These are phyloP conservation scores for Cephus spinipes DNA, from an alignment of 2,888 invertebrate species.

Conservation along the genomic window DNA sequence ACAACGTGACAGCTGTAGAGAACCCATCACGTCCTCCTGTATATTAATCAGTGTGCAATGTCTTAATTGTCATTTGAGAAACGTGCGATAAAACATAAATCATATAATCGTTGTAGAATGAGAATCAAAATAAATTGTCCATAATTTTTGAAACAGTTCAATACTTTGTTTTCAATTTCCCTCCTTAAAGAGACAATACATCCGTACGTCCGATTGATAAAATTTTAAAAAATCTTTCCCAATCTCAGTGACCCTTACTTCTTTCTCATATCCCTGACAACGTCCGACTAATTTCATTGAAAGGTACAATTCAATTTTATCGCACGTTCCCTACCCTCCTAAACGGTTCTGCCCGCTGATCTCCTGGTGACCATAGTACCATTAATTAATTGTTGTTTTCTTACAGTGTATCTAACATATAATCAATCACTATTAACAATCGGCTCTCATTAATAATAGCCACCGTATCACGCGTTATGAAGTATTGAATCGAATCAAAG, in stretches of 20 bases:
- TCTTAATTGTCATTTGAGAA: background rate
- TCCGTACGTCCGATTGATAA: conserved; percentile 11
- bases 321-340: background rate
- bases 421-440: background rate
- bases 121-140: background rate
- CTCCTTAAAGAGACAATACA: conserved; percentile 9
- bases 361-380: background rate
- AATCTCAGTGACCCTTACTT: background rate
- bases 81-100: background rate
- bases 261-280: background rate
- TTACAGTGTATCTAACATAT: conserved; percentile 29
- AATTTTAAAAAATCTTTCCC: background rate
- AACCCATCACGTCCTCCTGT: background rate
- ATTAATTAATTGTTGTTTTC: conserved; percentile 30
- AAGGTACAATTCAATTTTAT: background rate
- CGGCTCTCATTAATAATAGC: background rate
- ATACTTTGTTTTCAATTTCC: background rate
- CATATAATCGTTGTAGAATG: background rate
- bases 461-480: background rate
- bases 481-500: background rate
- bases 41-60: background rate
- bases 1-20: background rate
- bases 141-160: background rate
- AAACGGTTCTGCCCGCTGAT: background rate
- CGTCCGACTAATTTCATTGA: background rate